Evolutionary conservation across 2,113 vertebrate species (phyloP), one percentile per base, ranked within the genome.

Genomic region (Sardina pilchardus): DNA sequence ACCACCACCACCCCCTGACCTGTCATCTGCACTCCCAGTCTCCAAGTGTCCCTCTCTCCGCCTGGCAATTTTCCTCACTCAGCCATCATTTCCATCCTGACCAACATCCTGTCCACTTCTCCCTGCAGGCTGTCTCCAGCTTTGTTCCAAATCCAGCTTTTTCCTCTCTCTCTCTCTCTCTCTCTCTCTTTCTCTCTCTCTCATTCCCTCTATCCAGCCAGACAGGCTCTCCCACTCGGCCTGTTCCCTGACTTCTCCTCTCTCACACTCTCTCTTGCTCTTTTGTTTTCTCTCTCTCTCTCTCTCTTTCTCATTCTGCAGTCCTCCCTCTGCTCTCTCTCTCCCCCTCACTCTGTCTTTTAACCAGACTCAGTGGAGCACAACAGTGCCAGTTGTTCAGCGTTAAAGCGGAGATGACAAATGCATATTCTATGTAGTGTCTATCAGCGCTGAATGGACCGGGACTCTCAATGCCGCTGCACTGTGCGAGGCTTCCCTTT

Each of bases 371-470:
- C 63, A 34, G 63, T 71, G 63, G 63, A 71, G 63, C 63, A 34
- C 63, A 71, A 34, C 26, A 26, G n/a, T 71, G 63, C 63, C 63
- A 71, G 63, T 71, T 34, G 30, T 71, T 71, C 8, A 4, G 26
- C 12, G 26, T 30, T 30, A 34, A 34, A 34, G 26, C 26, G 3
- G 63, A 30, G 63, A 34, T 71, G 63, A 71, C 63, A 71, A 71
- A 71, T 71, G 26, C 71, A 78, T 78, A 34, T 34, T 39, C 71
- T 78, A 71, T 34, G 71, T 78, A 78, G 71, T 78, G 71, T 78
- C 71, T 78, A 36, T 78, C 71, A 71, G 10, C 71, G 39, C 34
- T 36, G 71, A 36, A 36, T 78, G 30, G 71, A 10, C 34, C 12
- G 26, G 71, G 10, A 78, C 14, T 36, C 71, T 78, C 12, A 17